Percentiles rank a stretch among this genome's conserved stretches.
Evolutionary conservation across 1,140 invertebrate species (phyloP).

Genomic region (Zaprionus taronus): DNA sequence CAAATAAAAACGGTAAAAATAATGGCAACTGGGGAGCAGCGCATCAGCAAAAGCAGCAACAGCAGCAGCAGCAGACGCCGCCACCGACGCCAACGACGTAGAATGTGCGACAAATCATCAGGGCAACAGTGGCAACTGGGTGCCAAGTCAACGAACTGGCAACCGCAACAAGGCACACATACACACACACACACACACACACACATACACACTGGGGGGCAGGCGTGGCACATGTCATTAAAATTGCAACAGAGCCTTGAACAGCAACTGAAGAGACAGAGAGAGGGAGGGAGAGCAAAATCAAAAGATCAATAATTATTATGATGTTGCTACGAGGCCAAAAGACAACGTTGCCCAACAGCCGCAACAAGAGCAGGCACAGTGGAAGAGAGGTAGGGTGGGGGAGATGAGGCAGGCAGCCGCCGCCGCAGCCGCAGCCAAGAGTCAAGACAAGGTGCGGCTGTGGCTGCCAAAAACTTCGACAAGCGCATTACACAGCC

Average conservation of each 20-base stretch:
- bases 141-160: constrained; percentile 80
- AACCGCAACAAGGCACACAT: constrained; percentile 67
- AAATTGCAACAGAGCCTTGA: constrained; percentile 79
- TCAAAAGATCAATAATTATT: constrained; percentile 84
- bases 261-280: background rate
- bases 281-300: constrained; percentile 33
- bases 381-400: background rate
- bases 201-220: constrained; percentile 10
- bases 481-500: constrained; percentile 79
- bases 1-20: constrained; percentile 78
- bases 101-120: constrained; percentile 68
- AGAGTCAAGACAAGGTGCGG: constrained; percentile 60
- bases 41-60: constrained; percentile 11
- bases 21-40: constrained; percentile 54
- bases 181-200: constrained; percentile 24
- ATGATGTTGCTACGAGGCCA: constrained; percentile 72
- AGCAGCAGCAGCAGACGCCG: constrained; percentile 40
- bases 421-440: constrained; percentile 62
- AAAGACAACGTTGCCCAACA: constrained; percentile 34
- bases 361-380: constrained; percentile 28
- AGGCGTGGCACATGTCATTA: constrained; percentile 70
- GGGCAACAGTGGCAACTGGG: constrained; percentile 57
- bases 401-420: background rate
- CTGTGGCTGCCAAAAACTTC: constrained; percentile 73
- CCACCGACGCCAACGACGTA: constrained; percentile 16